A percentile compares a stretch with the other conserved stretches of the same genome.
Evolutionary conservation across 2,888 invertebrate species (phyloP).

Genomic region (Chelonus formosanus): DNA sequence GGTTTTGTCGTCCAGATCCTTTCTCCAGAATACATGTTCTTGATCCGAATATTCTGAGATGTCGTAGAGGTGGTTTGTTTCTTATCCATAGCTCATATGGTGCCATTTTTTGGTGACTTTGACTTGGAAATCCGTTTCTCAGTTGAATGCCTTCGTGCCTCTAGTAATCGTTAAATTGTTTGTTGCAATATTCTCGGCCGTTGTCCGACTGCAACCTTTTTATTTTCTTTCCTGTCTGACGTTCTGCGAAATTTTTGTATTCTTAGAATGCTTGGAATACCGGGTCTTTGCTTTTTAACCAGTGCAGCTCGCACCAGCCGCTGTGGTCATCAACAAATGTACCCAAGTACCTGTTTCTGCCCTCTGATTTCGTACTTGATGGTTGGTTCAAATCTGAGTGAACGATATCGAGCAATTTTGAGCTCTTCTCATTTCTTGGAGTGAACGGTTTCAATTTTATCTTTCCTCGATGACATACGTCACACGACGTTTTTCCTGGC

Average conservation of each 20-base stretch:
- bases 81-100: not conserved
- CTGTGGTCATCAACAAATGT: constrained; percentile 41
- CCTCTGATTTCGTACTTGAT: not conserved
- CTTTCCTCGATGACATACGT: not conserved
- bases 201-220: constrained; percentile 36
- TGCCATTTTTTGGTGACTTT: constrained; percentile 17
- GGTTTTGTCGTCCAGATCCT: not conserved
- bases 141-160: no score
- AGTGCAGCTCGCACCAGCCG: constrained; percentile 40
- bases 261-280: constrained; percentile 26
- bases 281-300: constrained; percentile 28
- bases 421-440: not conserved
- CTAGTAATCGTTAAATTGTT: no score
- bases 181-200: constrained; percentile 37
- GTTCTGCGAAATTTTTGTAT: constrained; percentile 26
- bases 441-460: not conserved
- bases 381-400: not conserved
- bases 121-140: no score
- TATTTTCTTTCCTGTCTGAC: constrained; percentile 30
- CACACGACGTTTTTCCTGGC: not conserved
- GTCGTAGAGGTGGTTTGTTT: not conserved
- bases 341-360: constrained; percentile 27
- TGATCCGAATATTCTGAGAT: not conserved
- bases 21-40: not conserved
- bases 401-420: constrained; percentile 5